Evolutionary conservation across 2,797 vertebrate genomes (phyloP).

Genomic region (Onychomys arenicola): DNA sequence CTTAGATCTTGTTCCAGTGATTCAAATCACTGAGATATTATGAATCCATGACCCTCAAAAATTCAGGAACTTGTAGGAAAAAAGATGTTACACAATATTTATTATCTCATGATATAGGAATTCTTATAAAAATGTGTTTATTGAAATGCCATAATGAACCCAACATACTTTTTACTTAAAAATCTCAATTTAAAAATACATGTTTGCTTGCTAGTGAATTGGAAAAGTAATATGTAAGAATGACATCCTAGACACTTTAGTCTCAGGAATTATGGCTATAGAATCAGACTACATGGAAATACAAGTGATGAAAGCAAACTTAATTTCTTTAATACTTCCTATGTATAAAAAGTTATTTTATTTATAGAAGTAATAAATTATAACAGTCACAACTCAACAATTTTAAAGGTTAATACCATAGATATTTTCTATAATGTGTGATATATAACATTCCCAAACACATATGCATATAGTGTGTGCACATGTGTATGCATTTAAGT

Average conservation of each 20-base stretch:
- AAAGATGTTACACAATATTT: not conserved
- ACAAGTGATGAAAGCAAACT: not conserved
- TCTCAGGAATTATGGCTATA: not conserved
- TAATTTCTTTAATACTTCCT: not conserved
- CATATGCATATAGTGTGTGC: not conserved
- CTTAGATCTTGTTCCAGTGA: not conserved
- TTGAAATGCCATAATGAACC: not conserved
- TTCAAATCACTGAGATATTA: not conserved
- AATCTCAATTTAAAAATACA: too few relatives aligned
- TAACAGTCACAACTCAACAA: not conserved
- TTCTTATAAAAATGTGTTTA: not conserved
- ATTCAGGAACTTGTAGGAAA: not conserved
- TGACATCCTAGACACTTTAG: not conserved
- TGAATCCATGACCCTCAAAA: not conserved
- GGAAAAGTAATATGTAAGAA: not conserved
- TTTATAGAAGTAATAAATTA: not conserved
- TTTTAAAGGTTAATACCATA: not conserved
- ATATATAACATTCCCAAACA: not conserved
- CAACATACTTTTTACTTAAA: not conserved
- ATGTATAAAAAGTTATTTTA: not conserved
- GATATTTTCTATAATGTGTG: not conserved
- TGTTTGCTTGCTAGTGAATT: not conserved
- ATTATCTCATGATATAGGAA: not conserved
- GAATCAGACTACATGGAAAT: not conserved
- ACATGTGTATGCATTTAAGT: not conserved